Base-by-base conservation (phyloP, 2,797 vertebrate species). In the Glossophaga mutica region DNA sequence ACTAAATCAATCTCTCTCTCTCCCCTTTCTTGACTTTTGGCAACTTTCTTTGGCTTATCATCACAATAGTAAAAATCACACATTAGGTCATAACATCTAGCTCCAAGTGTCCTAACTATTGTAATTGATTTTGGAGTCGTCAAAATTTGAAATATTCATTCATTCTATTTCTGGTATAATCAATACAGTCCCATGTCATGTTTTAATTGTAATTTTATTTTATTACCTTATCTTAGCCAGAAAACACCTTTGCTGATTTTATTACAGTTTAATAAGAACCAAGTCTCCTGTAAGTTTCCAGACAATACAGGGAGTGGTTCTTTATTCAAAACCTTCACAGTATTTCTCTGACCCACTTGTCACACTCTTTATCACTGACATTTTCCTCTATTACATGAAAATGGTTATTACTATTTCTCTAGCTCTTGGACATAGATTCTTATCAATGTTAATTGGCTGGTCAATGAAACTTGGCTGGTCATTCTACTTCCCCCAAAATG, bases 81-180 rank as follows among this genome's bases (percentile, higher is more conserved):
- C 6, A 90, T 79, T 91, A 22, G 15, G 22, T 85, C 74, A 59
- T 67, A 91, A 89, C 90, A 55, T 76, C 26, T 89, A 71, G 37
- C 7, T 48, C 15, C 16, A 84, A 86, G 22, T 59, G 34, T 77
- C 81, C 77, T 91, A 95, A 84, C 24, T 96, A 90, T 50, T 50
- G 1, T 3, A 82, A 76, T 73, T 73, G 15, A 87, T 90, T 94
- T 87, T 90, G 50, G 21, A 74, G 48, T 29, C 93, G 68, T 15
- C 19, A 77, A 96, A 84, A 89, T 42, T 77, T 91, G 22, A 77
- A 96, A 90, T 67, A 93, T 71, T 84, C 6, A 93, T 83, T 87
- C 15, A 92, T 74, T 94, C 12, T 92, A 76, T 82, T 90, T 94
- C 48, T 91, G 9, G 15, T 91, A 71, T 90, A 94, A 91, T 87